Evolutionary conservation across 2,888 invertebrate species (phyloP).

Genomic region (Drosophila paucipuncta): DNA sequence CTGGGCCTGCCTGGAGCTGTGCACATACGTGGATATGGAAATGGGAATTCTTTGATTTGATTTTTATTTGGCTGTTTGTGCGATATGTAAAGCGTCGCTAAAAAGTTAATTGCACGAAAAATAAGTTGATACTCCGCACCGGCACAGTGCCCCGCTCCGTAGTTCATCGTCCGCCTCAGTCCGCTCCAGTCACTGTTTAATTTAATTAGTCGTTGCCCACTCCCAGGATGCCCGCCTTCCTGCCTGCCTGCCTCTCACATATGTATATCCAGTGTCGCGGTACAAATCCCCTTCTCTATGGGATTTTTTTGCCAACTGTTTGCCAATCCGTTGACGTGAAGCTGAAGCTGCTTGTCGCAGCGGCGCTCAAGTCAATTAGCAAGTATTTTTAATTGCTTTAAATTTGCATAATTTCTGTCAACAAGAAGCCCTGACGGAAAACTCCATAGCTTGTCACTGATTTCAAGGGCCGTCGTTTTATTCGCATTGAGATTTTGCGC

Average conservation of each 20-base stretch:
- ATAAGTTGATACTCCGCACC: slow-evolving; percentile 74
- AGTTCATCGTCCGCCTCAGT: slow-evolving; percentile 62
- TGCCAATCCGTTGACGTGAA: slow-evolving; percentile 48
- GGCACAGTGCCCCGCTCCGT: slow-evolving; percentile 32
- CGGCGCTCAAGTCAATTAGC: slow-evolving; percentile 75
- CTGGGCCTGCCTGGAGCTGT: slow-evolving; percentile 20
- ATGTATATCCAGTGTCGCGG: slow-evolving; percentile 11
- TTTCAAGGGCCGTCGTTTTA: neutral
- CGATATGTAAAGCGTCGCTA: slow-evolving; percentile 56
- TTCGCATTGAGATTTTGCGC: slow-evolving; percentile 51
- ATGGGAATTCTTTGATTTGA: slow-evolving; percentile 79
- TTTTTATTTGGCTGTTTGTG: slow-evolving; percentile 68
- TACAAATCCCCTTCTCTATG: slow-evolving; percentile 23
- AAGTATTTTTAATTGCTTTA: slow-evolving; percentile 79
- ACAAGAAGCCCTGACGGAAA: slow-evolving; percentile 49
- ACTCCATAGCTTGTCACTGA: neutral
- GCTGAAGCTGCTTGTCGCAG: slow-evolving; percentile 42
- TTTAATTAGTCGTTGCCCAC: slow-evolving; percentile 66
- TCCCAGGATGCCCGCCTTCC: slow-evolving; percentile 15
- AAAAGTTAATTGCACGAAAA: slow-evolving; percentile 81
- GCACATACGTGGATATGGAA: slow-evolving; percentile 44
- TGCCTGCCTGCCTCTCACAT: slow-evolving; percentile 32
- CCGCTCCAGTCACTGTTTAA: slow-evolving; percentile 71
- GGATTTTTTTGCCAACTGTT: slow-evolving; percentile 37
- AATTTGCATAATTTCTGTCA: slow-evolving; percentile 80